Evolutionary conservation across 2,797 vertebrate genomes (phyloP).

Genomic region (Halcyon smyrnensis): DNA sequence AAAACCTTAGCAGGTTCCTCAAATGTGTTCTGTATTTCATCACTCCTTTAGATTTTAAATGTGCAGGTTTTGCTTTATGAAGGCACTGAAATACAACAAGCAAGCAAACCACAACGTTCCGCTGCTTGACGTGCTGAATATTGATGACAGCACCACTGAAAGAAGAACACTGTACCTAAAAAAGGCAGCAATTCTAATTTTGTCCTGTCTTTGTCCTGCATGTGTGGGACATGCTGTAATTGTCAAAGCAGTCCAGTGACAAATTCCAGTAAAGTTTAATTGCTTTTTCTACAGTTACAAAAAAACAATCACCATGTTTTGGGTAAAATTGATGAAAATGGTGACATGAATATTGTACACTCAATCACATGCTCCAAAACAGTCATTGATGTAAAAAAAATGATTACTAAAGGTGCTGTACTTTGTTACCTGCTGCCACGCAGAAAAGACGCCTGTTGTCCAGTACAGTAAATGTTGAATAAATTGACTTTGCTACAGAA

Average conservation of each 20-base stretch:
- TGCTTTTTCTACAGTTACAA: not conserved
- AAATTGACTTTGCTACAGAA: not conserved
- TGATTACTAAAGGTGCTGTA: not conserved
- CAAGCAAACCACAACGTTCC: not conserved
- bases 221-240: not conserved
- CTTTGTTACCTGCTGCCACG: rapidly evolving
- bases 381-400: not conserved
- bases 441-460: not conserved
- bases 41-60: not conserved
- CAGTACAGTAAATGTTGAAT: not conserved
- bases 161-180: not conserved
- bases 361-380: not conserved
- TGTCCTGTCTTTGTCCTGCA: not conserved
- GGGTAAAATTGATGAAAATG: not conserved
- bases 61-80: not conserved
- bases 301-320: not conserved
- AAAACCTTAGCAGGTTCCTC: not conserved
- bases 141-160: not conserved
- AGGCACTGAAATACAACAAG: not conserved
- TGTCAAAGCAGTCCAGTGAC: not conserved
- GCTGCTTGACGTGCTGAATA: not conserved
- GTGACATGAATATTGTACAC: not conserved
- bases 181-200: not conserved
- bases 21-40: not conserved
- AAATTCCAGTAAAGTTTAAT: not conserved